Conservation (phyloP, 2,888 invertebrate genomes). For the Limnephilus auricula region DNA sequence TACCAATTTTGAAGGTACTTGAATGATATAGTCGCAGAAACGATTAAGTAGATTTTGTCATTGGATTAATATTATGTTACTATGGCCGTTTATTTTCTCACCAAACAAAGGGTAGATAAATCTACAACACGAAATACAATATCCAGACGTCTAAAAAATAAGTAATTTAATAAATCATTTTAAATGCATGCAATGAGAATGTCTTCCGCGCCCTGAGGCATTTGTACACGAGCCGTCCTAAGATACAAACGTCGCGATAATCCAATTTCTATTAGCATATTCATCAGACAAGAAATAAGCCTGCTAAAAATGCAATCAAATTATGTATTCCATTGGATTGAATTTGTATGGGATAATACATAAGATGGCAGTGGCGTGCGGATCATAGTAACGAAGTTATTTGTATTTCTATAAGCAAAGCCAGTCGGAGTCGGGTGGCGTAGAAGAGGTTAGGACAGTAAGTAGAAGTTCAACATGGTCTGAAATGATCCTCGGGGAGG, state of each 20-base stretch:
- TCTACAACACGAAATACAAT: not conserved
- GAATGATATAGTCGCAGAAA: not conserved
- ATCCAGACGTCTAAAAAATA: not conserved
- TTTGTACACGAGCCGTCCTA: conserved; percentile 7
- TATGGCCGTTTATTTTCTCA: not conserved
- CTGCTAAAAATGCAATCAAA: conserved; percentile 54
- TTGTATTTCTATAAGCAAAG: not conserved
- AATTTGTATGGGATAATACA: conserved; percentile 27
- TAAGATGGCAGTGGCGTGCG: not conserved
- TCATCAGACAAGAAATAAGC: conserved; percentile 48
- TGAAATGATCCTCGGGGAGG: not conserved
- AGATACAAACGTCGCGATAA: conserved; percentile 48
- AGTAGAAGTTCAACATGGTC: not conserved
- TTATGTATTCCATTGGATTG: conserved; percentile 46
- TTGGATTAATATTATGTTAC: not conserved
- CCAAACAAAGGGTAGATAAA: not conserved
- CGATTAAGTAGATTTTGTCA: not conserved
- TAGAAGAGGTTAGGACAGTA: not conserved
- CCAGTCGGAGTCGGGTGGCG: not conserved
- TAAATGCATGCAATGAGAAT: conserved; percentile 8
- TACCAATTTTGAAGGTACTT: not conserved
- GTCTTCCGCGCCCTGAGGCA: conserved; percentile 33
- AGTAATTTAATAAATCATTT: not conserved
- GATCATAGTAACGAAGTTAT: not conserved
- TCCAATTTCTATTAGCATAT: conserved; percentile 46